Conservation (phyloP, 2,797 vertebrate genomes). For the Liasis olivaceus region DNA sequence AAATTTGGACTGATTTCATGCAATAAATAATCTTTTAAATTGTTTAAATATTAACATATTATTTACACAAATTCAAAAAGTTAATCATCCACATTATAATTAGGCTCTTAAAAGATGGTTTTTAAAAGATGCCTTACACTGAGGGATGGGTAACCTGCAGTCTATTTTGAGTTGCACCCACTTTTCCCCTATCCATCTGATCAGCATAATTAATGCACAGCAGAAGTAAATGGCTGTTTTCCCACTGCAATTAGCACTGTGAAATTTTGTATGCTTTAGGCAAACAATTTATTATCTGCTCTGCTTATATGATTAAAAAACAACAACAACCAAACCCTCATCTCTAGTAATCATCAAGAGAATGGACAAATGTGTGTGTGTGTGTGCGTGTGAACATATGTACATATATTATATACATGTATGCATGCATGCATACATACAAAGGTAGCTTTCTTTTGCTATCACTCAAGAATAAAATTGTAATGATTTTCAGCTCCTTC, state of each 20-base stretch:
- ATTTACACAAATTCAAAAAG: background rate
- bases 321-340: rapidly evolving
- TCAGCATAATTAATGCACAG: background rate
- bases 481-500: background rate
- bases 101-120: background rate
- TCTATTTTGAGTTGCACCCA: background rate
- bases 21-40: background rate
- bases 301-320: background rate
- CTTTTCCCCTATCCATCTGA: background rate
- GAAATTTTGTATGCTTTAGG: background rate
- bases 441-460: background rate
- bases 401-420: no score
- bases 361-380: background rate
- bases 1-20: background rate
- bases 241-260: background rate
- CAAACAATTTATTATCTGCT: background rate
- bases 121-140: background rate
- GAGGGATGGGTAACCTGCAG: background rate
- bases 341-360: background rate
- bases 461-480: background rate
- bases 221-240: background rate
- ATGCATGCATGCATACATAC: no score
- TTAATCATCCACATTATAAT: background rate
- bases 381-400: background rate
- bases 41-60: background rate